Evolutionary conservation across 1,140 invertebrate species (phyloP).

Genomic region (Campoletis sonorensis): DNA sequence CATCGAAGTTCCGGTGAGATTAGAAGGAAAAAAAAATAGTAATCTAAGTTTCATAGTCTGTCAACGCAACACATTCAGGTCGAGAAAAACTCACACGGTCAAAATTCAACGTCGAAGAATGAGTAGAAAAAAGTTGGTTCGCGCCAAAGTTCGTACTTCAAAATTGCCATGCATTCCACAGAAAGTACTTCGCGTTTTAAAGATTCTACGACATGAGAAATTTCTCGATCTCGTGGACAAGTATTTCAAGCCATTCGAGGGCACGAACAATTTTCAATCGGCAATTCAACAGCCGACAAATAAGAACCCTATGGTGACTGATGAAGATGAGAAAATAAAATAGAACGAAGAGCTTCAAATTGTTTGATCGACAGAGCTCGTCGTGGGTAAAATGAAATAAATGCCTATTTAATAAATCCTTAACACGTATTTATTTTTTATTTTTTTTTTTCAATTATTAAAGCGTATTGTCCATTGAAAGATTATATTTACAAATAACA

Average conservation of each 20-base stretch:
- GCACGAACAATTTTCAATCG: neutral
- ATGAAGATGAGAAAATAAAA: neutral
- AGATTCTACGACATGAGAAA: slow-evolving; percentile 25
- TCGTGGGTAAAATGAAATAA: neutral
- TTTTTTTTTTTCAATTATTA: neutral
- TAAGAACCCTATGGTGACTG: neutral
- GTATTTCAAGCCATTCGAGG: slow-evolving; percentile 28
- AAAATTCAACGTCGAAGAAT: slow-evolving; percentile 3
- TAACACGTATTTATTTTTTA: neutral
- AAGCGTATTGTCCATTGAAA: neutral
- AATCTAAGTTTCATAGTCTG: neutral
- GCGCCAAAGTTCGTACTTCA: neutral
- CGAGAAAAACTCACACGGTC: neutral
- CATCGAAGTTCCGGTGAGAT: neutral
- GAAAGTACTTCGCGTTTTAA: neutral
- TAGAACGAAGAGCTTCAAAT: neutral
- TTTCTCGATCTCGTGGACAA: slow-evolving; percentile 28
- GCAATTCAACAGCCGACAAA: neutral
- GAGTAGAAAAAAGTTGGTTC: neutral
- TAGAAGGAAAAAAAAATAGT: neutral
- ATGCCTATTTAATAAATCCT: too few species aligned
- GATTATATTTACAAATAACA: slow-evolving; percentile 21
- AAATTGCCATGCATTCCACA: slow-evolving; percentile 15
- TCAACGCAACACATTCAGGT: neutral
- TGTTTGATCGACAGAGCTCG: neutral